Evolutionary conservation across 1,140 invertebrate genomes (phyloP), one percentile per base, ranked within the genome.

Genomic region (Drosophila willistoni): DNA sequence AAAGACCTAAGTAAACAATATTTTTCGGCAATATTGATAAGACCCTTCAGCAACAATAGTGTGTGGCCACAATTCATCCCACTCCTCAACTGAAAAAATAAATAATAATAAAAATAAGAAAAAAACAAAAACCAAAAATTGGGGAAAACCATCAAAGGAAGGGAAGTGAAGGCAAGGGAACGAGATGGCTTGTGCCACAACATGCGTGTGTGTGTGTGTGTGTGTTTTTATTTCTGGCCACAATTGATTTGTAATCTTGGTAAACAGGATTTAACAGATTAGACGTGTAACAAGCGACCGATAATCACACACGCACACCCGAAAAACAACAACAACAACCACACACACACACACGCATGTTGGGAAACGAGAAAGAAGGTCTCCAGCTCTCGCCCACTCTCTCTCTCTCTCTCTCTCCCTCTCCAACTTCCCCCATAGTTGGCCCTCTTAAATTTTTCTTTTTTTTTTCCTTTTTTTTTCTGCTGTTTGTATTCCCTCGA

Each of bases 181-280:
- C 22, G 17, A 51, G 44, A 51, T 51, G 22, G 44, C 44, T n/a
- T 22, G 44, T 22, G 17, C 44, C 44, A 51, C 44, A 51, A 19
- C 19, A 12, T 51, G 17, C 10, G 44, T 22, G 44, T 22, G 7
- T 22, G 44, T 51, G 7, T 22, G 42, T 10, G 65, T 29, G 64
- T 25, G 29, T 86, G 83, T 83, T 87, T 86, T 86, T 86, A 86
- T 86, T 82, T 87, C 70, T 89, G 79, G 77, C 84, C 83, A 87
- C 84, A 87, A 87, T 87, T 87, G 83, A 87, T 87, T 87, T 87
- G 84, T 87, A 87, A 87, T 87, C 83, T 87, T 80, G 77, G 83
- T 83, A 87, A 89, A 87, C 83, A 87, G 83, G 84, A 87, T 87
- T 87, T 83, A 87, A 89, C 83, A 87, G 83, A 87, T 87, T 87